These are phyloP conservation scores for human DNA, from an alignment of 2,113 vertebrate genomes.

Conservation along the genomic window DNA sequence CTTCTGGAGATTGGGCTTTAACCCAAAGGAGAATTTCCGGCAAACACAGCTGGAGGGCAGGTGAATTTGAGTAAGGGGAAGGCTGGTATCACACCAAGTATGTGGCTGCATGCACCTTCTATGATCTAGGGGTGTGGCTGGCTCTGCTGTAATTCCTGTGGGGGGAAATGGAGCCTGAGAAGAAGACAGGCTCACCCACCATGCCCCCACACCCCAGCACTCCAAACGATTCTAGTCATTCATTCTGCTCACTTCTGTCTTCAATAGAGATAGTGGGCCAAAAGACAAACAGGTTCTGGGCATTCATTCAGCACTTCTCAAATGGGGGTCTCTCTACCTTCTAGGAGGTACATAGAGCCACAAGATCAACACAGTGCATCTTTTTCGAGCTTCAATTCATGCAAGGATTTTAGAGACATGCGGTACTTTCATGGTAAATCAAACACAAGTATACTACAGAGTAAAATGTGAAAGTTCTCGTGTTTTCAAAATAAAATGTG, in stretches of 20 bases:
- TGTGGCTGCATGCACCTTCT: background rate
- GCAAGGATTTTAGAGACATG: background rate
- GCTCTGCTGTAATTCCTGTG: background rate
- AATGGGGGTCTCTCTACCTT: background rate
- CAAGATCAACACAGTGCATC: background rate
- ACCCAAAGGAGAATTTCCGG: constrained; percentile 69
- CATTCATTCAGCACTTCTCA: background rate
- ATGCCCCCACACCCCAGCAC: background rate
- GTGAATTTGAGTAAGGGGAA: constrained; percentile 56
- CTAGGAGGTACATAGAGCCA: background rate
- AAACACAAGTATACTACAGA: background rate
- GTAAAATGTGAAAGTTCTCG: constrained; percentile 29
- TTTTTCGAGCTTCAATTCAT: background rate
- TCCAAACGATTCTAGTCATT: background rate
- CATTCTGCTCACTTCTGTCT: constrained; percentile 12
- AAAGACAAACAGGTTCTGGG: background rate
- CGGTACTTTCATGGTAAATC: constrained; percentile 2
- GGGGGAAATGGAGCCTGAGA: background rate
- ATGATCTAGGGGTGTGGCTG: background rate
- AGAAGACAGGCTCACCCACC: background rate
- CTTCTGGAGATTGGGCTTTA: constrained; percentile 70
- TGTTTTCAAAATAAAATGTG: constrained; percentile 42
- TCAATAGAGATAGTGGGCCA: background rate
- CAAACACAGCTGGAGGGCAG: background rate
- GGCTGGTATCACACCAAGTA: background rate